Conservation (phyloP, 1,140 invertebrate species). For the Pachyrhynchus sulphureomaculatus region DNA sequence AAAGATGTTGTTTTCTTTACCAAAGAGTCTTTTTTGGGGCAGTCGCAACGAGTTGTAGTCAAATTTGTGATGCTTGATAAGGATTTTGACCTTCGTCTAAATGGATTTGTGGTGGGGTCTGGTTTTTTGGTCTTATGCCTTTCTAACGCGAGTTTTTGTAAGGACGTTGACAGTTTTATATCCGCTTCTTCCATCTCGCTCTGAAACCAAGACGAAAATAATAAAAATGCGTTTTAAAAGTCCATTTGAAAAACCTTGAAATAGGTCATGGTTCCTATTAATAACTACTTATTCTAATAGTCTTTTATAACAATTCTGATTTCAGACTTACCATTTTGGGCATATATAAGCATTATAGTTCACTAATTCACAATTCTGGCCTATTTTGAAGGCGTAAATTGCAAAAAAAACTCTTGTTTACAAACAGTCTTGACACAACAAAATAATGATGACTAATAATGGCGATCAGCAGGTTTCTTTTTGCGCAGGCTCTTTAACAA, state of each 20-base stretch:
- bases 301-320: not conserved
- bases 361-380: not conserved
- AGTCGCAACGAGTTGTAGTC: conserved; percentile 37
- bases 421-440: conserved; percentile 33
- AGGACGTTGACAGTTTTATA: conserved; percentile 33
- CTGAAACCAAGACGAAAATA: conserved; percentile 29
- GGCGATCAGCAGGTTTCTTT: conserved; percentile 4
- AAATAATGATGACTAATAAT: conserved; percentile 43
- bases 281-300: not conserved
- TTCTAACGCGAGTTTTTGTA: conserved; percentile 48
- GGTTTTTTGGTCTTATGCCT: conserved; percentile 19
- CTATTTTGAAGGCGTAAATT: not conserved
- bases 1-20: conserved; percentile 47
- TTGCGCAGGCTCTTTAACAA: not conserved
- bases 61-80: conserved; percentile 46
- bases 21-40: conserved; percentile 35
- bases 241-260: conserved; percentile 20
- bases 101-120: conserved; percentile 40
- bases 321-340: conserved; percentile 17
- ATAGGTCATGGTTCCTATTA: not conserved
- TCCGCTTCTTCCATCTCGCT: conserved; percentile 46
- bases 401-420: conserved; percentile 21
- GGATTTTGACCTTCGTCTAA: conserved; percentile 46
- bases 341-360: conserved; percentile 21
- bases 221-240: not conserved